Evolutionary conservation across 2,888 invertebrate species (phyloP).

Genomic region (Tupiocoris notatus): DNA sequence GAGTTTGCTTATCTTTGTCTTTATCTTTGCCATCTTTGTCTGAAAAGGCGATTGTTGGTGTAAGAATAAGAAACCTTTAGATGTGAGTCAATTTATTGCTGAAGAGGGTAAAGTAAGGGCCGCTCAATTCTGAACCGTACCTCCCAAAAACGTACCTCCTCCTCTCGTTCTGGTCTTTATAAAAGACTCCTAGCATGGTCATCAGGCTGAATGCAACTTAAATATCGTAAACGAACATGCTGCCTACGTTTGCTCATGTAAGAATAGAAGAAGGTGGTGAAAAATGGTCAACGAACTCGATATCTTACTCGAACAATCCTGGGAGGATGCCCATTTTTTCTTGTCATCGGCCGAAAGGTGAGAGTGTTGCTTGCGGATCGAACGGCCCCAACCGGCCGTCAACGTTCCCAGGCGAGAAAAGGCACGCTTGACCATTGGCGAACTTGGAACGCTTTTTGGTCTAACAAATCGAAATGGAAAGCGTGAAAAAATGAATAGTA

Average conservation of each 20-base stretch:
- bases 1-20: slow-evolving; percentile 73
- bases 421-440: slow-evolving; percentile 89
- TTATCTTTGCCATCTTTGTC: slow-evolving; percentile 80
- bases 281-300: slow-evolving; percentile 25
- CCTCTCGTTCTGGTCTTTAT: no score
- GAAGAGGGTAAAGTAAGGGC: no score
- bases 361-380: slow-evolving; percentile 78
- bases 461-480: no score
- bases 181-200: no score
- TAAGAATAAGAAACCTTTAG: no score
- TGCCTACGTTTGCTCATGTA: no score
- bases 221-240: no score
- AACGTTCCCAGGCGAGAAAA: slow-evolving; percentile 87
- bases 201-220: no score
- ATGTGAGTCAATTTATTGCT: no score
- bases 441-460: slow-evolving; percentile 90
- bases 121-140: no score
- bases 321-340: slow-evolving; percentile 88
- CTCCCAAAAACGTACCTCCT: no score
- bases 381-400: slow-evolving; percentile 86
- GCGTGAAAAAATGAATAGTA: neutral
- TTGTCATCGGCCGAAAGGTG: slow-evolving; percentile 81
- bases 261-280: neutral
- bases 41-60: slow-evolving; percentile 57
- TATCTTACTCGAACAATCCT: slow-evolving; percentile 83